Evolutionary conservation across 2,113 vertebrate genomes (phyloP).

Genomic region (Saccopteryx leptura): DNA sequence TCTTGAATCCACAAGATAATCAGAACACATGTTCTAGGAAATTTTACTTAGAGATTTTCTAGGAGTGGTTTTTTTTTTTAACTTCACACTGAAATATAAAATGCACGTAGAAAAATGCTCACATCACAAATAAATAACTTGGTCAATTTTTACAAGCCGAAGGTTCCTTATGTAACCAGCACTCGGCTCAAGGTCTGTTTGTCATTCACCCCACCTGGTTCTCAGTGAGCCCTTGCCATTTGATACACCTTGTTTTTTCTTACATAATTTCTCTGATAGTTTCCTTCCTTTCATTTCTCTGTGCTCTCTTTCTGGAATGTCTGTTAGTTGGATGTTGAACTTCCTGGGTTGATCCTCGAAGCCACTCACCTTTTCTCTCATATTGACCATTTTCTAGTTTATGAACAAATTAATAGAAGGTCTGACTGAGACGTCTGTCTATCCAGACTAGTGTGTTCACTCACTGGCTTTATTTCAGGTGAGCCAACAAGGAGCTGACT

Average conservation of each 20-base stretch:
- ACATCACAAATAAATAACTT: background rate
- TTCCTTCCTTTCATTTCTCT: conserved; percentile 35
- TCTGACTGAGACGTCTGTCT: background rate
- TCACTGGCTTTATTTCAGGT: conserved; percentile 56
- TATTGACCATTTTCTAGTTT: conserved; percentile 54
- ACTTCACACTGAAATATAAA: conserved; percentile 43
- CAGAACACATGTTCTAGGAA: conserved; percentile 52
- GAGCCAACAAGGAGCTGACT: background rate
- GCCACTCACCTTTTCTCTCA: conserved; percentile 26
- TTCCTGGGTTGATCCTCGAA: background rate
- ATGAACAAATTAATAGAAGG: conserved; percentile 21
- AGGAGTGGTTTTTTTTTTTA: background rate
- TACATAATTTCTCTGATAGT: conserved; percentile 51
- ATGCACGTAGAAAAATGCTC: conserved; percentile 34
- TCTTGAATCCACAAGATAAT: conserved; percentile 55
- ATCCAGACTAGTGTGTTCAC: background rate
- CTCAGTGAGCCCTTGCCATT: conserved; percentile 7
- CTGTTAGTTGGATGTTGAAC: conserved; percentile 24
- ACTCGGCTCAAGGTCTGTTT: conserved; percentile 49
- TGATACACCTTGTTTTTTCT: conserved; percentile 7
- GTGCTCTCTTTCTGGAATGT: conserved; percentile 59
- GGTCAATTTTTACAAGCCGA: conserved; percentile 46
- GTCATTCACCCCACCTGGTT: background rate
- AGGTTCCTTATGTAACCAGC: background rate
- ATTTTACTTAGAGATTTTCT: conserved; percentile 39